Evolutionary conservation across 2,888 invertebrate genomes (phyloP), one percentile per base, ranked within the genome.

Genomic region (Nymphalis urticae): DNA sequence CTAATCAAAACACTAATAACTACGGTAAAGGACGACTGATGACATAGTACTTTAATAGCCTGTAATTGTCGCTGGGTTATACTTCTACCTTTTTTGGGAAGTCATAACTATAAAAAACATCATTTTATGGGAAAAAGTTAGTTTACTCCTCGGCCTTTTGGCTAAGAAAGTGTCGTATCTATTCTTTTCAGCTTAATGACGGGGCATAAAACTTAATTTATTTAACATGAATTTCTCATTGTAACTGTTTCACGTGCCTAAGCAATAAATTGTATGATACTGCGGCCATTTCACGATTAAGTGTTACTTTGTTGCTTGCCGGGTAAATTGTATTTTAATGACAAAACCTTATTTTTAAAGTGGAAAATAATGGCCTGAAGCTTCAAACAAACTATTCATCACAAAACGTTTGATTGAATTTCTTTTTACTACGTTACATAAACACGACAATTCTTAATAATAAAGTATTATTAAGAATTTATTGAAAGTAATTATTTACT

Each of bases 301-400:
- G 63, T 50, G 56, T 62, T 66, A 73, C 68, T 64, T 67, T 65
- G 70, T 67, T 61, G 54, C 61, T 53, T 64, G 62, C 64, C 65
- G 27, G 51, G 70, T 61, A 70, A 72, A 73, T 73, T 72, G 73
- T 72, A 66, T 67, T 72, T 72, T 73, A 72, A 73, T 70, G 67
- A 58, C 58, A 70, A 72, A 68, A 70, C 68, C 61, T 72, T 68
- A 58, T 64, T 68, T 70, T 72, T 66, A 62, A 72, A 72, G 65
- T 64, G 68, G 58, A 66, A 72, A 68, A 72, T 68, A 72, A 72
- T 70, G 48, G 66, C 64, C 54, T 27, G 21, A 66, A 68, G 68
- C 63, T 68, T 47, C 61, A 70, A 65, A 59, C 68, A 48, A 50
- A 58, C 54, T 68, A 70, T 72, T 64, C 61, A 68, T 72, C 66